These are phyloP conservation scores for Catocala fraxini DNA, from an alignment of 2,888 invertebrate species.

Conservation along the genomic window DNA sequence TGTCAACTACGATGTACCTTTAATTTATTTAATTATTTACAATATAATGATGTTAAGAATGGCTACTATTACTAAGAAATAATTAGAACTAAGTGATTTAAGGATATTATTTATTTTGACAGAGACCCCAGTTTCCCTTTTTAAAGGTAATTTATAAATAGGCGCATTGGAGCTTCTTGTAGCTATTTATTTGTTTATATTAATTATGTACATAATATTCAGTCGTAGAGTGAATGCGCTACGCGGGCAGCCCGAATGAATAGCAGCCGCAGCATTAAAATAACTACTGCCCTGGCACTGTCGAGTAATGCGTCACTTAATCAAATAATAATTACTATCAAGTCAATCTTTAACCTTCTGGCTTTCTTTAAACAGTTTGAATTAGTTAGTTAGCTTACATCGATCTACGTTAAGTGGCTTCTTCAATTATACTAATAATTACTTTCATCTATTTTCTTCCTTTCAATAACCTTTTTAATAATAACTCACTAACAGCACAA, in stretches of 20 bases:
- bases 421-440: constrained; percentile 75
- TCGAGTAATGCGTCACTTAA: constrained; percentile 62
- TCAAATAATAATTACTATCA: constrained; percentile 54
- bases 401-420: constrained; percentile 55
- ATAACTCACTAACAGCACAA: constrained; percentile 75
- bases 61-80: background rate
- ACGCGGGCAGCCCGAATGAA: constrained; percentile 69
- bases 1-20: background rate
- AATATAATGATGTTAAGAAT: background rate
- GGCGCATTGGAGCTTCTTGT: constrained; percentile 72
- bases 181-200: constrained; percentile 66
- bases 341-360: constrained; percentile 63
- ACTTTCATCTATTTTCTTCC: constrained; percentile 77
- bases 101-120: constrained; percentile 78
- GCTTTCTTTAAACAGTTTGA: constrained; percentile 63
- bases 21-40: background rate
- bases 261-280: constrained; percentile 67
- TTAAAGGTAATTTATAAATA: constrained; percentile 84
- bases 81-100: constrained; percentile 45
- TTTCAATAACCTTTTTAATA: constrained; percentile 62
- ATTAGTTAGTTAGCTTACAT: constrained; percentile 56
- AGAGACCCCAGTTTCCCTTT: constrained; percentile 84
- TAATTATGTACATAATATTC: constrained; percentile 59
- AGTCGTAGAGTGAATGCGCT: constrained; percentile 71
- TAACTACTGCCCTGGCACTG: constrained; percentile 74